Evolutionary conservation across 2,113 vertebrate genomes (phyloP).

Genomic region (Athene noctua): DNA sequence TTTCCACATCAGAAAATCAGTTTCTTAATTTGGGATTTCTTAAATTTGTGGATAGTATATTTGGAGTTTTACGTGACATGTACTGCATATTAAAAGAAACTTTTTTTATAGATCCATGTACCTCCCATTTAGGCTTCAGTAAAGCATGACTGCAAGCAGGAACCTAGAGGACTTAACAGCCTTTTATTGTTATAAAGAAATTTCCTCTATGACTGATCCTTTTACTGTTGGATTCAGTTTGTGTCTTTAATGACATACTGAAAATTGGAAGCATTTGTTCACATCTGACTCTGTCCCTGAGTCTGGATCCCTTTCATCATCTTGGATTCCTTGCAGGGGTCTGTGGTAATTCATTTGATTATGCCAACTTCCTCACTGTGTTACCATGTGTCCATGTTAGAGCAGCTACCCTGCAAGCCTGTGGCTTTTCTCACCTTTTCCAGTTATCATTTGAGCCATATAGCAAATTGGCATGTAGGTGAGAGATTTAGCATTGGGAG

Average conservation of each 20-base stretch:
- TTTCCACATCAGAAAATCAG: not conserved
- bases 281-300: not conserved
- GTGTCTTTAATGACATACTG: not conserved
- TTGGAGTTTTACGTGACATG: not conserved
- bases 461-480: not conserved
- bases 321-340: not conserved
- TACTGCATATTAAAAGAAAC: not conserved
- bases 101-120: not conserved
- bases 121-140: not conserved
- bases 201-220: not conserved
- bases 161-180: not conserved
- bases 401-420: not conserved
- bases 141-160: not conserved
- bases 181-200: not conserved
- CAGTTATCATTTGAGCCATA: not conserved
- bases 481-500: not conserved
- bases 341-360: not conserved
- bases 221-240: not conserved
- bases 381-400: not conserved
- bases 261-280: not conserved
- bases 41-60: not conserved
- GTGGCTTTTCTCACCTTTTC: not conserved
- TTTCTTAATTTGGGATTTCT: not conserved
- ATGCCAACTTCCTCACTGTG: not conserved
- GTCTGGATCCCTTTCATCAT: slow-evolving; percentile 4